These are phyloP conservation scores for Zoanthus gigantus DNA, from an alignment of 92 coral and sea anemone species.

Conservation along the genomic window DNA sequence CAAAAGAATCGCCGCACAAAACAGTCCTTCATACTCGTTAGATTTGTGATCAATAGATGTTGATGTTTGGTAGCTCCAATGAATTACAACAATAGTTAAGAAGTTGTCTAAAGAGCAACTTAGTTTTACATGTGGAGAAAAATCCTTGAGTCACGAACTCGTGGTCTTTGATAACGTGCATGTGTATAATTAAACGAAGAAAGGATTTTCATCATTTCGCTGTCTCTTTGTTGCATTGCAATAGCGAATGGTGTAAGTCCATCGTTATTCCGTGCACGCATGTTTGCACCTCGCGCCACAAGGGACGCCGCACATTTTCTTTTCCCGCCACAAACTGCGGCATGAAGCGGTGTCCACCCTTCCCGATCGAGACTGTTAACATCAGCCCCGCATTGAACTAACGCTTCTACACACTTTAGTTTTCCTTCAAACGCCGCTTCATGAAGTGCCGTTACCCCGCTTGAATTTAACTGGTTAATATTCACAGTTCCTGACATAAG, in stretches of 20 bases:
- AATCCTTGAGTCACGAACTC: constrained; percentile 6
- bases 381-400: constrained; percentile 85
- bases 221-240: constrained; percentile 85
- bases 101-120: neutral
- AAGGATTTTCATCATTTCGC: constrained; percentile 78
- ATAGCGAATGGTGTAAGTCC: constrained; percentile 84
- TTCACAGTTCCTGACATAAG: constrained; percentile 86
- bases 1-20: too few species aligned
- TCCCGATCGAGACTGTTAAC: constrained; percentile 76
- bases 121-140: constrained; percentile 5
- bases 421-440: constrained; percentile 93
- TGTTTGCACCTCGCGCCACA: constrained; percentile 76
- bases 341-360: constrained; percentile 93
- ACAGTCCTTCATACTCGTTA: too few species aligned
- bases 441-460: constrained; percentile 89
- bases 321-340: constrained; percentile 90
- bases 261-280: constrained; percentile 78
- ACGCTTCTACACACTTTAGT: constrained; percentile 66
- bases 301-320: constrained; percentile 72
- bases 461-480: constrained; percentile 76
- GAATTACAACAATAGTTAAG: neutral
- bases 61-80: neutral
- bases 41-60: too few species aligned
- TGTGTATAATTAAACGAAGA: constrained; percentile 47
- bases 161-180: neutral